A percentile compares a stretch with the other conserved stretches of the same genome.
Evolutionary conservation across 1,140 invertebrate genomes (phyloP).

Genomic region (Charaxes varanes): DNA sequence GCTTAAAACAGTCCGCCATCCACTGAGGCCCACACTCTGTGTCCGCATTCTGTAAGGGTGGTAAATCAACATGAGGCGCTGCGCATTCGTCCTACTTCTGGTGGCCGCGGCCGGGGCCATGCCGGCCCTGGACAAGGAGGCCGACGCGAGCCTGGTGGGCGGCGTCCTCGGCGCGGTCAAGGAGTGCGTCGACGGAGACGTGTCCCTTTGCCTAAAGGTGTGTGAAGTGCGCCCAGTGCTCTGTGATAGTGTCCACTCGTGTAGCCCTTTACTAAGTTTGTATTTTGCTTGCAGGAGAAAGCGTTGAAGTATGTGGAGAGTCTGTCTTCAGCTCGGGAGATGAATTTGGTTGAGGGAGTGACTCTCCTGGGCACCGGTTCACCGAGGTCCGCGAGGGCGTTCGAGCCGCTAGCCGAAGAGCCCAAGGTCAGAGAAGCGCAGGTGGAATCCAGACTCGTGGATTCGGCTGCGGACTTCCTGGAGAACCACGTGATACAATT

Average conservation of each 20-base stretch:
- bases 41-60: conserved; percentile 55
- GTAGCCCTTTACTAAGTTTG: conserved; percentile 22
- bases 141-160: conserved; percentile 38
- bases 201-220: conserved; percentile 64
- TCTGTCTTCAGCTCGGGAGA: conserved; percentile 50
- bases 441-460: conserved; percentile 83
- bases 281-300: conserved; percentile 63
- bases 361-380: conserved; percentile 80
- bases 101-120: conserved; percentile 44
- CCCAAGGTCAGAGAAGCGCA: conserved; percentile 82
- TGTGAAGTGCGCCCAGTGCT: conserved; percentile 42
- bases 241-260: conserved; percentile 17
- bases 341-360: conserved; percentile 80
- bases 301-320: conserved; percentile 58
- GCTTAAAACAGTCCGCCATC: conserved; percentile 57
- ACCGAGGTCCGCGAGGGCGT: conserved; percentile 69
- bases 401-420: conserved; percentile 78
- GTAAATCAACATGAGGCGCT: conserved; percentile 45
- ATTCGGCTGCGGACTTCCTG: conserved; percentile 83
- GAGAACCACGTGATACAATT: conserved; percentile 86
- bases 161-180: conserved; percentile 55
- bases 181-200: conserved; percentile 56
- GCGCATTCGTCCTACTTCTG: conserved; percentile 49
- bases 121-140: conserved; percentile 52
- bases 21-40: conserved; percentile 54